Evolutionary conservation across 2,797 vertebrate species (phyloP).

Genomic region (Coregonus ussuriensis): DNA sequence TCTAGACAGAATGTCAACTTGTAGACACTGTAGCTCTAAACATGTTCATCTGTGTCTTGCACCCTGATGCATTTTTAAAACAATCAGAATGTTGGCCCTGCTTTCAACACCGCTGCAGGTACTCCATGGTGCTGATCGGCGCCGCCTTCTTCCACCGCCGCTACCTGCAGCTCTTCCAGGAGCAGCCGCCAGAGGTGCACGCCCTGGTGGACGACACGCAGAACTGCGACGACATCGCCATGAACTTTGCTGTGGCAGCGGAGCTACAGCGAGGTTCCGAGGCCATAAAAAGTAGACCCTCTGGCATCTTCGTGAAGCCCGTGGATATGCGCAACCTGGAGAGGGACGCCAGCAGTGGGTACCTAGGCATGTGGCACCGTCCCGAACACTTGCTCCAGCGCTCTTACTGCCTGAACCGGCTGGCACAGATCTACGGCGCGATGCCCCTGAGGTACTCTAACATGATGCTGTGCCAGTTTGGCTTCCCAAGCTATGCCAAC

Average conservation of each 20-base stretch:
- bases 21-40: background rate
- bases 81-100: background rate
- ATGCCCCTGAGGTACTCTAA: constrained; percentile 94
- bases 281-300: constrained; percentile 64
- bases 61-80: background rate
- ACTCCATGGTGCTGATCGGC: constrained; percentile 93
- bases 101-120: constrained; percentile 59
- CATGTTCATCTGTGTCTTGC: background rate
- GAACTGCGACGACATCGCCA: constrained; percentile 95
- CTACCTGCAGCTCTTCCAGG: constrained; percentile 88
- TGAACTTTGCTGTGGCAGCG: constrained; percentile 88
- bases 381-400: constrained; percentile 91
- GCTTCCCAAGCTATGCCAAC: constrained; percentile 93
- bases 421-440: constrained; percentile 82
- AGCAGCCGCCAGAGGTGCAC: constrained; percentile 79
- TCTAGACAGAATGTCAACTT: background rate
- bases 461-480: constrained; percentile 94
- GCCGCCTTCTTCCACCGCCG: constrained; percentile 88
- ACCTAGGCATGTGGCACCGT: constrained; percentile 94
- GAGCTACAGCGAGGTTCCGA: constrained; percentile 52
- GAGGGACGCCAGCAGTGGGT: constrained; percentile 86
- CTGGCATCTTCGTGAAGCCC: constrained; percentile 91
- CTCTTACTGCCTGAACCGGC: constrained; percentile 90
- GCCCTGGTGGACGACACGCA: constrained; percentile 88
- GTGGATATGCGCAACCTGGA: constrained; percentile 90